phyloP scores from a whole-genome alignment of 2,888 invertebrate genomes.

The Cosmia pyralina region DNA sequence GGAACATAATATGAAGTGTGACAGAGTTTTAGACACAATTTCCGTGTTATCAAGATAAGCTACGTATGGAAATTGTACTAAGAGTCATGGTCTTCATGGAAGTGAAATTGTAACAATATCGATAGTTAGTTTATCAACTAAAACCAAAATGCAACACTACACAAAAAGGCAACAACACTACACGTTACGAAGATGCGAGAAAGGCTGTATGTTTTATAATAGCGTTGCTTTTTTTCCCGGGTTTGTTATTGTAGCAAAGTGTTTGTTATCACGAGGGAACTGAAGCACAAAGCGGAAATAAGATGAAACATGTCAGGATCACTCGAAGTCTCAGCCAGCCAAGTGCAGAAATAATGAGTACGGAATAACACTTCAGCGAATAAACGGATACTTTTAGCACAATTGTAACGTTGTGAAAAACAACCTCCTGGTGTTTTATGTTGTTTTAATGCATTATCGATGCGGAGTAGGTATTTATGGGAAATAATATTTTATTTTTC shows the following conservation, averaged over 20 bases:
- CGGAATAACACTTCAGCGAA: slow-evolving; percentile 15
- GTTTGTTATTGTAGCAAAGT: slow-evolving; percentile 30
- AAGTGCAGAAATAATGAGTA: slow-evolving; percentile 49
- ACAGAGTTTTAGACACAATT: not conserved
- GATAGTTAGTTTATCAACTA: too few relatives aligned
- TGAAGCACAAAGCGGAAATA: slow-evolving; percentile 38
- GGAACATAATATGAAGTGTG: not conserved
- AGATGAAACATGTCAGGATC: slow-evolving; percentile 47
- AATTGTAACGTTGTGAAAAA: not conserved
- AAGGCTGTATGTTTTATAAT: slow-evolving; percentile 6
- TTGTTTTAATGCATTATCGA: slow-evolving; percentile 7
- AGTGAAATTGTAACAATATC: too few relatives aligned
- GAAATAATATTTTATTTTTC: not conserved
- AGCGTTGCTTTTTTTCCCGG: slow-evolving; percentile 16
- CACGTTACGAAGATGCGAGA: not conserved
- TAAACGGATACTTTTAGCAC: slow-evolving; percentile 17
- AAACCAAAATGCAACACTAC: not conserved
- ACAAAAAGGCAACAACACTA: not conserved
- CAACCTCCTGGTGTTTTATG: slow-evolving; percentile 22
- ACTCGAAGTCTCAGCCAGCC: slow-evolving; percentile 37
- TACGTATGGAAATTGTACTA: not conserved
- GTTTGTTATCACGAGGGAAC: slow-evolving; percentile 28
- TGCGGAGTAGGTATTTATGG: too few relatives aligned
- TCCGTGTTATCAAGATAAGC: not conserved
- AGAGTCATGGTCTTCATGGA: not conserved